Percentiles rank a stretch among this genome's conserved stretches.
Evolutionary conservation across 2,113 vertebrate genomes (phyloP).

Genomic region (Rhadina sibilatrix): DNA sequence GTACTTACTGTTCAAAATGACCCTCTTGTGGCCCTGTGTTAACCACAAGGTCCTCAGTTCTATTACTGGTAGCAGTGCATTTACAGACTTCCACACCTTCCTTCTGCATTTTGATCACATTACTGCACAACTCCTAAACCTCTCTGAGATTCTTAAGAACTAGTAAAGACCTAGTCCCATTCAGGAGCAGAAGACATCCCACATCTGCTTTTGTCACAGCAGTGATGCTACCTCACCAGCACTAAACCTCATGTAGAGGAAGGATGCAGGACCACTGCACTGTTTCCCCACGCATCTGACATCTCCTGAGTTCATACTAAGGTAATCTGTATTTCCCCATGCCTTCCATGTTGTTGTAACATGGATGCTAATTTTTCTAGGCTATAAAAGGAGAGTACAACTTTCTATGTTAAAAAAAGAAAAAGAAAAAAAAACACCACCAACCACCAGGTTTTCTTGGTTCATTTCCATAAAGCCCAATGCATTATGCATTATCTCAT

Average conservation of each 20-base stretch:
- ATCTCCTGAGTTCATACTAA: neutral
- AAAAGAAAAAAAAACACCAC: conserved; percentile 22
- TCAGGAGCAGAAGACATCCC: neutral
- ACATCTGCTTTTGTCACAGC: neutral
- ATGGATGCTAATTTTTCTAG: neutral
- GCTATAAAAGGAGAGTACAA: neutral
- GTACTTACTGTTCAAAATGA: conserved; percentile 41
- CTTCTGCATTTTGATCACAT: conserved; percentile 9
- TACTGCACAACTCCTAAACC: neutral
- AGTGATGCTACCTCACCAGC: neutral
- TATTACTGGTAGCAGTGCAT: neutral
- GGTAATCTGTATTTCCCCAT: neutral
- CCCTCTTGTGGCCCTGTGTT: conserved; percentile 25
- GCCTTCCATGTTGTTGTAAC: neutral
- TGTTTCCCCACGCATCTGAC: neutral
- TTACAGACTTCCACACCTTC: conserved; percentile 31
- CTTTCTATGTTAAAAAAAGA: neutral
- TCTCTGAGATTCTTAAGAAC: conserved; percentile 14
- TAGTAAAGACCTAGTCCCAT: neutral
- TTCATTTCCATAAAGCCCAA: conserved; percentile 67
- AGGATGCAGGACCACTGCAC: neutral
- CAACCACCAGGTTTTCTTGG: conserved; percentile 40
- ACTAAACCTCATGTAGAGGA: neutral
- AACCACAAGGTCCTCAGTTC: conserved; percentile 2
- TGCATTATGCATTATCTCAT: conserved; percentile 76